These are phyloP conservation scores for Cnemophilus loriae DNA, from an alignment of 2,113 vertebrate species.

Conservation along the genomic window DNA sequence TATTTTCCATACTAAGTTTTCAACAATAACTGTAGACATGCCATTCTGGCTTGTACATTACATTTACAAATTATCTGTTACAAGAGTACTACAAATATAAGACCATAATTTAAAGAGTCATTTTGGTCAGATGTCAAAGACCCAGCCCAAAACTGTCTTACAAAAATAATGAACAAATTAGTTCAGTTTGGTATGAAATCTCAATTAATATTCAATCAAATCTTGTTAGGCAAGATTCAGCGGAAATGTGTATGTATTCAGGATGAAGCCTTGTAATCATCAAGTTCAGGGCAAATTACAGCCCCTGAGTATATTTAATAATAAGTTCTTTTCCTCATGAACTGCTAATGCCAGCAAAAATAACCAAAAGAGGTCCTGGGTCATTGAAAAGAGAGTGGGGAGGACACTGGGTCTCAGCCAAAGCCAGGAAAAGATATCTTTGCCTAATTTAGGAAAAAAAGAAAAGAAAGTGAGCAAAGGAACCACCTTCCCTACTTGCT, in stretches of 20 bases:
- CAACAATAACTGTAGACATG: background rate
- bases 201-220: background rate
- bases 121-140: background rate
- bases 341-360: background rate
- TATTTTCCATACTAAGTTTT: background rate
- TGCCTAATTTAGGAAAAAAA: background rate
- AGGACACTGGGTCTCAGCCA: background rate
- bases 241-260: background rate
- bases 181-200: background rate
- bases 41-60: background rate
- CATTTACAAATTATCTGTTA: background rate
- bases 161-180: background rate
- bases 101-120: background rate
- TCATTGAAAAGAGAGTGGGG: background rate
- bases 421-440: background rate
- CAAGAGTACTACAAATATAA: background rate
- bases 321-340: background rate
- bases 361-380: background rate
- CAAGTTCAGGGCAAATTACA: background rate
- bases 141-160: background rate
- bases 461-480: background rate
- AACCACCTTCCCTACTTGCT: background rate
- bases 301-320: background rate
- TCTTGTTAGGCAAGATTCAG: background rate
- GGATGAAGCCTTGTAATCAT: background rate